Conservation (phyloP, 1,140 invertebrate genomes). For the Drosophila rufa region DNA sequence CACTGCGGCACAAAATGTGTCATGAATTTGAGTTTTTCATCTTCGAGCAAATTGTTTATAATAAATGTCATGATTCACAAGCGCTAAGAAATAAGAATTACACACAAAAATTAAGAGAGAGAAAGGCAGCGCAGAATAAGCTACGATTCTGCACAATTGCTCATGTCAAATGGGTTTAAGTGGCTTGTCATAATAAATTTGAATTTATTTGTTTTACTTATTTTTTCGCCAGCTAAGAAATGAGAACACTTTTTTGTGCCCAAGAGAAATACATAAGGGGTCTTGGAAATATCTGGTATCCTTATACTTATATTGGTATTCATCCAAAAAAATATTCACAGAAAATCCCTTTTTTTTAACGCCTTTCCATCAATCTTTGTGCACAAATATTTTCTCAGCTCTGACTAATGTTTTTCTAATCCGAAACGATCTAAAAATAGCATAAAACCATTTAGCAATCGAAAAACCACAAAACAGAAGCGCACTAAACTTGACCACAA, state of each 20-base stretch:
- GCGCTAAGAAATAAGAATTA: conserved; percentile 19
- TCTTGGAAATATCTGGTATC: no score
- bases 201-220: conserved; percentile 57
- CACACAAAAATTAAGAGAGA: conserved; percentile 7
- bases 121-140: conserved; percentile 2
- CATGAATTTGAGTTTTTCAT: conserved; percentile 53
- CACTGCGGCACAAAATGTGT: conserved; percentile 59
- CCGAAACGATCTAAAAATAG: conserved; percentile 5
- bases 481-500: conserved; percentile 34
- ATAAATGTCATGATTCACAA: conserved; percentile 72
- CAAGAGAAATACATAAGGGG: not conserved
- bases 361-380: not conserved
- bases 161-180: conserved; percentile 69
- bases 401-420: not conserved
- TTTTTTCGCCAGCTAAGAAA: conserved; percentile 22
- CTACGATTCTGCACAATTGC: conserved; percentile 47
- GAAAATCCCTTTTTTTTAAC: no score
- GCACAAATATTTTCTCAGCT: not conserved
- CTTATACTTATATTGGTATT: no score
- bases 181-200: conserved; percentile 74
- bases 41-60: conserved; percentile 67
- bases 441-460: conserved; percentile 1
- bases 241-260: conserved; percentile 31
- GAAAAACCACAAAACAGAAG: conserved; percentile 15
- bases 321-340: no score